phyloP scores from a whole-genome alignment of 2,797 vertebrate species.

The Hyperoplus lanceolatus region DNA sequence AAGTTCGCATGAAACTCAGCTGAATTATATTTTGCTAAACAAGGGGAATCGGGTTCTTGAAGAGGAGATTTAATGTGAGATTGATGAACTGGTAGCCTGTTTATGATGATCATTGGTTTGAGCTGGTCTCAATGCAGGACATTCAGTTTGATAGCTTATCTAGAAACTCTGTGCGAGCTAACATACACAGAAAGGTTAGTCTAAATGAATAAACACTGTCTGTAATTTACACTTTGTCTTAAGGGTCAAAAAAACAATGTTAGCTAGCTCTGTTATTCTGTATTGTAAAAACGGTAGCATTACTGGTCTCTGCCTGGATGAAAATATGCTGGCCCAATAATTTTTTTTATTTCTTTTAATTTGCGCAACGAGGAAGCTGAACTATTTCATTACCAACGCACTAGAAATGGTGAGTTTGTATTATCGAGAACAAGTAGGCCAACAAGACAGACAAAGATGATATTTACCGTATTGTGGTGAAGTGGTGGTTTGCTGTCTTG shows the following conservation, averaged over 20 bases:
- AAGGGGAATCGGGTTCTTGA: too few relatives aligned
- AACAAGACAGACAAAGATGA: background rate
- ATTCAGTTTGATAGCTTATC: constrained; percentile 27
- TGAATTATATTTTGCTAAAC: too few relatives aligned
- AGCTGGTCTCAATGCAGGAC: constrained; percentile 7
- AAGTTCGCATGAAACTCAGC: background rate
- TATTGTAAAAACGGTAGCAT: constrained; percentile 51
- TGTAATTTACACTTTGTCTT: background rate
- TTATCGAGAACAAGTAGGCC: background rate
- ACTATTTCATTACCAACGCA: background rate
- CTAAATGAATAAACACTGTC: background rate
- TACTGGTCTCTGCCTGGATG: constrained; percentile 68
- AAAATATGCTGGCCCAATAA: constrained; percentile 39
- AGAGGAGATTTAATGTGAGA: background rate
- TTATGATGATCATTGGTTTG: constrained; percentile 1
- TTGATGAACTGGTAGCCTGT: background rate
- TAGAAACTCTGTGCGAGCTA: constrained; percentile 10
- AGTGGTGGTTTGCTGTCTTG: constrained; percentile 54
- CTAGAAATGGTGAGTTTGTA: background rate
- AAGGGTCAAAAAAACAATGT: background rate
- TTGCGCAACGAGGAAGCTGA: constrained; percentile 27
- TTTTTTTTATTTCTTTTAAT: constrained; percentile 20
- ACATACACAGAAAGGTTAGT: constrained; percentile 3
- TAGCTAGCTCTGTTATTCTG: constrained; percentile 11
- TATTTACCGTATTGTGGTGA: constrained; percentile 74